These are phyloP conservation scores for Drosophila busckii DNA, from an alignment of 1,140 invertebrate genomes.

Conservation along the genomic window DNA sequence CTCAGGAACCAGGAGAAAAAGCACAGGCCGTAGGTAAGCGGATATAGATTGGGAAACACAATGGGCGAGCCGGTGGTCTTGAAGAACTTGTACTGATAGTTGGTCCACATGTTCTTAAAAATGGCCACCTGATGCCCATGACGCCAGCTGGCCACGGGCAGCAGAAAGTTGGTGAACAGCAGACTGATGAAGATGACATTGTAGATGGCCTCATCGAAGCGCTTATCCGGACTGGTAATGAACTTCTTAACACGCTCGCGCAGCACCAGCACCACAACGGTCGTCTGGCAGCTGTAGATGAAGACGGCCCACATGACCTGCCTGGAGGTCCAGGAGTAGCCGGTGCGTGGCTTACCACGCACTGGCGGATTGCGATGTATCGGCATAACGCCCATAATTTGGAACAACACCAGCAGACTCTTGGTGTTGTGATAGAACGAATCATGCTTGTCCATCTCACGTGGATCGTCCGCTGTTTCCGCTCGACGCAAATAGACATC, in stretches of 20 bases:
- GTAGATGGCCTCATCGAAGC: constrained; percentile 86
- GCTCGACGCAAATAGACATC: constrained; percentile 64
- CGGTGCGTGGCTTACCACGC: constrained; percentile 80
- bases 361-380: constrained; percentile 82
- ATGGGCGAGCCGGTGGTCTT: constrained; percentile 83
- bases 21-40: constrained; percentile 82
- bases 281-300: constrained; percentile 80
- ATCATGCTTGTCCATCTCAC: constrained; percentile 81
- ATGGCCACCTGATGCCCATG: constrained; percentile 84
- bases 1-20: constrained; percentile 83
- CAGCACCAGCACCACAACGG: constrained; percentile 81
- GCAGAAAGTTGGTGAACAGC: constrained; percentile 84
- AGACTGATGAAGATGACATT: constrained; percentile 85
- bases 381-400: constrained; percentile 86
- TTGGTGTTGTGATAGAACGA: constrained; percentile 84
- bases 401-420: constrained; percentile 83
- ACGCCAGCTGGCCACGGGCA: constrained; percentile 85
- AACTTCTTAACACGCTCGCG: constrained; percentile 81
- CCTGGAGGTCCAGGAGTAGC: constrained; percentile 82
- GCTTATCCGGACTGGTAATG: constrained; percentile 81
- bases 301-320: constrained; percentile 82
- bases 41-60: constrained; percentile 82
- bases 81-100: constrained; percentile 84
- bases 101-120: constrained; percentile 87
- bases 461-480: constrained; percentile 69